Base-by-base conservation (phyloP, 2,797 vertebrate species). In the Esox masquinongy region DNA sequence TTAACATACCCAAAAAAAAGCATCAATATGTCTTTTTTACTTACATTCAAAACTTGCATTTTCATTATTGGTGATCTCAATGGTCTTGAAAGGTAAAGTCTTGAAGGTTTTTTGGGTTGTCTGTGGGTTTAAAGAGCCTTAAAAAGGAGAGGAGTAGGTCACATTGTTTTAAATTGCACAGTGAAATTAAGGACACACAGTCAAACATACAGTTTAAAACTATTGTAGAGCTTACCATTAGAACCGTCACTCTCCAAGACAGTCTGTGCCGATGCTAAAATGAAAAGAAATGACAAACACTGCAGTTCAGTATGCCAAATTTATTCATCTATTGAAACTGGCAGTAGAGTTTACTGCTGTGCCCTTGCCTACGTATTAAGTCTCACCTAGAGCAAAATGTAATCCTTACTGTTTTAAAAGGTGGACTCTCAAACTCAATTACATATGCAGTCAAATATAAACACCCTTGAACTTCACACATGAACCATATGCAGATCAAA, bases 81-180 rank as follows among this genome's bases (percentile, higher is more conserved):
- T 90, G 0, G 91, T 92, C 89, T 87, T 94, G 84, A 95, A 95
- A 0, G 91, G 84, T 0, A 94, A 80, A 19, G 90, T 80, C 0
- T 73, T 82, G 80, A 79, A 91, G 11, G 92, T 94, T 85, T 87
- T 94, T 68, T 51, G 87, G 11, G 19, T 64, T 0, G 87, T 91
- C 75, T 91, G 89, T 39, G 39, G 19, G 15, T 16, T 39, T 34
- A 34, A 19, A 29, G 59, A 26, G 24, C 59, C 72, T 74, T n/a
- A 43, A 66, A 24, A 72, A 31, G 16, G n/a, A 26, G 6, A 59
- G 26, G 50, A 72, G 16, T 22, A 66, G 12, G 24, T 4, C 16
- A 66, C 63, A 15, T 59, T 59, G n/a, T 22, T 66, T 66, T 15
- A 56, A n/a, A 14, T n/a, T 56, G 51, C 15, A 56, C 1, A n/a